Conservation (phyloP, 2,888 invertebrate genomes). For the Saturnia japonica region DNA sequence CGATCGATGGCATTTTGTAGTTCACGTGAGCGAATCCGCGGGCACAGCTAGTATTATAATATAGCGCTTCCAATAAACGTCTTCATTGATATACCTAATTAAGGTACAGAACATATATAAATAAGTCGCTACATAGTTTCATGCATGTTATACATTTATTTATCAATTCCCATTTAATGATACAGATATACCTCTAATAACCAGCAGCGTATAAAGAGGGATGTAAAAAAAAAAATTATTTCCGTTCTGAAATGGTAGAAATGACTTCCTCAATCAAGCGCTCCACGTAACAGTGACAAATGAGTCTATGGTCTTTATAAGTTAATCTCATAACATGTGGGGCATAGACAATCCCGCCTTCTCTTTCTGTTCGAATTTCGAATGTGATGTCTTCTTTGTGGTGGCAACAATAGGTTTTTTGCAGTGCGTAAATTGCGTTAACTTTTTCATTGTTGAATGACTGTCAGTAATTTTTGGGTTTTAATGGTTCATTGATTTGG, state of each 20-base stretch:
- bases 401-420: conserved; percentile 71
- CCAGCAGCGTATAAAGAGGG: conserved; percentile 55
- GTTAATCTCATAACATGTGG: conserved; percentile 78
- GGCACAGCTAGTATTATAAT: no score
- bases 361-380: conserved; percentile 60
- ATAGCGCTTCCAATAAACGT: conserved; percentile 18
- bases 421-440: conserved; percentile 68
- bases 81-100: conserved; percentile 25
- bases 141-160: conserved; percentile 33
- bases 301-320: conserved; percentile 68
- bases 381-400: conserved; percentile 78
- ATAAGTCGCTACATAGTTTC: no score
- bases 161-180: conserved; percentile 51
- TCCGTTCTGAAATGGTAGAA: conserved; percentile 75
- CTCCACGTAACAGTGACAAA: conserved; percentile 68
- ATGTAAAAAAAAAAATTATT: conserved; percentile 74
- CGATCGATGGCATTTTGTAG: no score
- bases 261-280: conserved; percentile 80
- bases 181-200: conserved; percentile 65
- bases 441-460: conserved; percentile 62
- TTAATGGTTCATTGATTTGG: conserved; percentile 68
- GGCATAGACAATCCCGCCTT: conserved; percentile 66
- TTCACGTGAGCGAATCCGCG: no score
- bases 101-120: no score
- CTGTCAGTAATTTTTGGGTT: conserved; percentile 60